Evolutionary conservation across 2,888 invertebrate species (phyloP).

Genomic region (Lysandra coridon): DNA sequence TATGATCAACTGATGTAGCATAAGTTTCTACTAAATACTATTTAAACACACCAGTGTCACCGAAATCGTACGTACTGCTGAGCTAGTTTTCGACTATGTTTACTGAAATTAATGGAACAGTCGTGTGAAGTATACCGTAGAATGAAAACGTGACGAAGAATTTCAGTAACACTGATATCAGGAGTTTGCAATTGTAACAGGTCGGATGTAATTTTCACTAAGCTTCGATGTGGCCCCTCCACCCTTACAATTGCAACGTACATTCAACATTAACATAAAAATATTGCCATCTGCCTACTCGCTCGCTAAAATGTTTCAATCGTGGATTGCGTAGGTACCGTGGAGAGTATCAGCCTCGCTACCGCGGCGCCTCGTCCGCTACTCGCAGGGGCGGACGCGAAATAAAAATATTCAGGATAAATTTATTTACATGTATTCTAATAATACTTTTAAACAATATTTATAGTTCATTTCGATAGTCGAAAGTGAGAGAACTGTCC

Average conservation of each 20-base stretch:
- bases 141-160: not conserved
- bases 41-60: slow-evolving; percentile 40
- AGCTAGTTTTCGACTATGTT: not conserved
- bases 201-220: slow-evolving; percentile 15
- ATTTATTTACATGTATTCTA: slow-evolving; percentile 76
- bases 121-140: not conserved
- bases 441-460: slow-evolving; percentile 80
- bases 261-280: slow-evolving; percentile 30
- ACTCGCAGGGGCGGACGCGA: slow-evolving; percentile 40
- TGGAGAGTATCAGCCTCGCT: not conserved
- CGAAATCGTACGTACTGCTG: not conserved
- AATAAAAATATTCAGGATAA: slow-evolving; percentile 65
- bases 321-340: slow-evolving; percentile 4
- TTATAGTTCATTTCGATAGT: slow-evolving; percentile 65
- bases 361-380: slow-evolving; percentile 25
- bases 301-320: not conserved
- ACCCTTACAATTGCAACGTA: slow-evolving; percentile 24
- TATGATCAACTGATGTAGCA: slow-evolving; percentile 46
- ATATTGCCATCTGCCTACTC: slow-evolving; percentile 26
- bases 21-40: slow-evolving; percentile 36
- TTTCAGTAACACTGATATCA: not conserved
- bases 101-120: not conserved
- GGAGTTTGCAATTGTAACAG: slow-evolving; percentile 8
- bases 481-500: slow-evolving; percentile 63
- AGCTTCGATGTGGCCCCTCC: slow-evolving; percentile 13